phyloP scores from a whole-genome alignment of 2,113 vertebrate genomes.

The Amblyopsis rosae region DNA sequence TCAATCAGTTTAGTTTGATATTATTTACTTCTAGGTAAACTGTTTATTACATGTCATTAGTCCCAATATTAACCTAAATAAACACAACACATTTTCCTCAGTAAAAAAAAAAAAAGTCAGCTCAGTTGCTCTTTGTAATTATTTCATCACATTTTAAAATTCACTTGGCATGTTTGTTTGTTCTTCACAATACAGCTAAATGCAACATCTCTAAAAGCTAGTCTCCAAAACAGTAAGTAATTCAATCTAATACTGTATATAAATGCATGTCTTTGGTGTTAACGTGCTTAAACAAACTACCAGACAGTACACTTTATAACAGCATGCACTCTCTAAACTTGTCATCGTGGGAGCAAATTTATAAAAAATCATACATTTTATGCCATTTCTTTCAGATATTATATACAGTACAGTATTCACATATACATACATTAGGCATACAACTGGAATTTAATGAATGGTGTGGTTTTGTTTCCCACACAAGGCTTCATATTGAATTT shows the following conservation, averaged over 20 bases:
- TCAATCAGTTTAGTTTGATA: neutral
- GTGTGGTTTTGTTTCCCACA: neutral
- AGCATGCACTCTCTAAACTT: constrained; percentile 52
- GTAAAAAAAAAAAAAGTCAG: neutral
- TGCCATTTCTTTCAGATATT: neutral
- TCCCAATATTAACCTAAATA: neutral
- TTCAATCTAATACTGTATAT: neutral
- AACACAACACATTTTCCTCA: neutral
- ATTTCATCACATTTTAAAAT: constrained; percentile 18
- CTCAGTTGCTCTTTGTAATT: neutral
- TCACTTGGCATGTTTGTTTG: constrained; percentile 3
- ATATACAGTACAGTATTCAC: neutral
- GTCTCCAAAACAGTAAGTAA: neutral
- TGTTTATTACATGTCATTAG: neutral
- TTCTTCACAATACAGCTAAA: neutral
- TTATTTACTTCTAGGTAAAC: neutral
- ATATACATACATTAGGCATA: constrained; percentile 8
- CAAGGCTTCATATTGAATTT: neutral
- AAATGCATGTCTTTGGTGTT: constrained; percentile 39
- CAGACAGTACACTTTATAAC: constrained; percentile 17
- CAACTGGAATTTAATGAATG: neutral
- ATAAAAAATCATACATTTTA: neutral
- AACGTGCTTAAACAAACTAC: constrained; percentile 15
- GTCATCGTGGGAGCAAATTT: constrained; percentile 1
- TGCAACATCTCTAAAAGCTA: neutral